Base-by-base conservation (phyloP, 2,797 vertebrate genomes). In the Arctocebus calabarensis region DNA sequence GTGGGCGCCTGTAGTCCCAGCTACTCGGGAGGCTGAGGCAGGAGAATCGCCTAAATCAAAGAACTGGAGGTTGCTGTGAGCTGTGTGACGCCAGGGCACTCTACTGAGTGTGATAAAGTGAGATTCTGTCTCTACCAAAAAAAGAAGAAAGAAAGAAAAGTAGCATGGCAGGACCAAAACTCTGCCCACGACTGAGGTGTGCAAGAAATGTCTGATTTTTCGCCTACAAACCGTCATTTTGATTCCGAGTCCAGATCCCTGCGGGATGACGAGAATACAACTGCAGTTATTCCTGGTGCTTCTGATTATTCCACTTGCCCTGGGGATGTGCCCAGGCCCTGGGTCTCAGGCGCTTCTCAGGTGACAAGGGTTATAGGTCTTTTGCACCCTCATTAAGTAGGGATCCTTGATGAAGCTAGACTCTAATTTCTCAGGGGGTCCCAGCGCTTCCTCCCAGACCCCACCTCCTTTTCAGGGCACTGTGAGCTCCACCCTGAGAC, bases 291-390 rank as follows among this genome's bases (percentile, higher is more conserved):
- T 82, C 87, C 34, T 55, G 68, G 55, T 16, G 25, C 22, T 14
- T 12, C 14, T 27, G 0, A 1, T 29, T 37, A 48, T 9, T 29
- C 55, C 0, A 0, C 1, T 25, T 25, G 22, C 62, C 55, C 78
- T 19, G 27, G 81, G 20, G 13, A 2, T 40, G 62, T 17, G 8
- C 13, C n/a, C 25, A n/a, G 66, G 45, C 9, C 55, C 43, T 52
- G 2, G 4, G 27, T 32, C 88, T 83, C 55, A 16, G 48, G 57
- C 9, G 9, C 37, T 4, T 20, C n/a, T 16, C 7, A 23, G 61
- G 27, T 23, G 27, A 19, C 10, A 10, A 22, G 6, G 13, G 29
- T 34, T 16, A 0, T 3, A 9, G 70, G 13, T 22, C 17, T 20
- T 52, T 52, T 13, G 2, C 4, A 19, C 6, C 59, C 7, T 37